phyloP scores from a whole-genome alignment of 1,140 invertebrate species.

The Anoplophora glabripennis region DNA sequence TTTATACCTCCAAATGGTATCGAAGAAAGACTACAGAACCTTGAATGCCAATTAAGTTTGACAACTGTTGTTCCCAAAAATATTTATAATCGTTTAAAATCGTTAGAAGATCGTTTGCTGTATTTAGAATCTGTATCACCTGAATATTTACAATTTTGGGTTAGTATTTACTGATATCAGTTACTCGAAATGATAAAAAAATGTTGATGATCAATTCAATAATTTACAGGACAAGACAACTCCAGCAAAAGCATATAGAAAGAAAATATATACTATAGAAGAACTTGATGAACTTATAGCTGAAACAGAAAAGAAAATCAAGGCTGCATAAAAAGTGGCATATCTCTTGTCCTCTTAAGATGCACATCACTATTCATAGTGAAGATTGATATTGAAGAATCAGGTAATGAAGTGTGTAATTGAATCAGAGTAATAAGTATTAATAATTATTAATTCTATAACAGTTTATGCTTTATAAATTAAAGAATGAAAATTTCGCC shows the following conservation, averaged over 20 bases:
- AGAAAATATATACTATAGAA: constrained; percentile 38
- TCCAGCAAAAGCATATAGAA: constrained; percentile 32
- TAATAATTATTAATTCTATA: too few relatives aligned
- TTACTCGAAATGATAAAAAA: constrained; percentile 1
- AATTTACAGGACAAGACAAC: not conserved
- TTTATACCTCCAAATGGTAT: constrained; percentile 47
- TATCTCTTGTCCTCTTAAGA: too few relatives aligned
- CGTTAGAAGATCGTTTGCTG: constrained; percentile 63
- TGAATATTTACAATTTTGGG: constrained; percentile 67
- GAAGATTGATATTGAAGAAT: too few relatives aligned
- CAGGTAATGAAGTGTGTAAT: too few relatives aligned
- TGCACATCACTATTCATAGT: too few relatives aligned
- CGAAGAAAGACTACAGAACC: constrained; percentile 57
- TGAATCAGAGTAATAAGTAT: too few relatives aligned
- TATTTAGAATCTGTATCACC: constrained; percentile 67
- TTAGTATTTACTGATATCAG: constrained; percentile 42
- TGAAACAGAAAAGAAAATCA: constrained; percentile 36
- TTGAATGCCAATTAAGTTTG: constrained; percentile 57
- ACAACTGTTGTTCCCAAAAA: constrained; percentile 55
- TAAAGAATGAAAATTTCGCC: too few relatives aligned
- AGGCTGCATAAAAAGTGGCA: not conserved
- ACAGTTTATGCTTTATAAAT: too few relatives aligned
- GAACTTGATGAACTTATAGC: constrained; percentile 43
- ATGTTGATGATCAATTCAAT: not conserved
- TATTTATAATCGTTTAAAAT: constrained; percentile 62